Base-by-base conservation (phyloP, 1,140 invertebrate species). In the Drosophila lacertosa region DNA sequence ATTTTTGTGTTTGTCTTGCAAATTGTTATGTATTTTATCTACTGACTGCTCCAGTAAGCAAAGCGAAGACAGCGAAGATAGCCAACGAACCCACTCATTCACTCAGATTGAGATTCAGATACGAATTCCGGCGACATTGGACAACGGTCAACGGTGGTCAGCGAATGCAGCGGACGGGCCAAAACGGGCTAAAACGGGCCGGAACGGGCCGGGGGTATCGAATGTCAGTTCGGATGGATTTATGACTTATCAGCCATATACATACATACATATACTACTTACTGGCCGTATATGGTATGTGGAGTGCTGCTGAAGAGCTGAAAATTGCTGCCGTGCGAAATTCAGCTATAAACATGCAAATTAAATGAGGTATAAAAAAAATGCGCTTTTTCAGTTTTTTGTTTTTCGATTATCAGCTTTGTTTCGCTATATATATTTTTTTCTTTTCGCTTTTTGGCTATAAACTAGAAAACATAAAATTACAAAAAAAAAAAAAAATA, bases 381-480 rank as follows among this genome's bases (percentile, higher is more conserved):
- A 66, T 37, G 20, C 63, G 48, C 16, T 29, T 62, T 35, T 48
- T 33, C n/a, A n/a, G 29, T 44, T 39, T 59, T 32, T 32, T 13
- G n/a, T 47, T 45, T 74, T 75, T 81, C 53, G 62, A 71, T 78
- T 83, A 75, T 82, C 53, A 78, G 51, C 78, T 77, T 74, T 86
- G 70, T 80, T 53, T 65, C 67, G 35, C 33, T 66, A 53, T 50
- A 50, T 71, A 48, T 59, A 4, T 29, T 6, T 26, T 6, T 29
- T 62, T 71, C 72, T 74, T 84, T 47, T 63, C 65, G 62, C 58
- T 79, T 71, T 74, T 71, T 77, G 44, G 50, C 72, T 81, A 86
- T 86, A 86, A 84, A 86, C 80, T 84, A 84, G 81, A 84, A 84
- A 84, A 84, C 80, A 84, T 84, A 86, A 86, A 73, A 53, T 83